Evolutionary conservation across 2,113 vertebrate species (phyloP), one percentile per base, ranked within the genome.

Genomic region (Ochotona curzoniae): DNA sequence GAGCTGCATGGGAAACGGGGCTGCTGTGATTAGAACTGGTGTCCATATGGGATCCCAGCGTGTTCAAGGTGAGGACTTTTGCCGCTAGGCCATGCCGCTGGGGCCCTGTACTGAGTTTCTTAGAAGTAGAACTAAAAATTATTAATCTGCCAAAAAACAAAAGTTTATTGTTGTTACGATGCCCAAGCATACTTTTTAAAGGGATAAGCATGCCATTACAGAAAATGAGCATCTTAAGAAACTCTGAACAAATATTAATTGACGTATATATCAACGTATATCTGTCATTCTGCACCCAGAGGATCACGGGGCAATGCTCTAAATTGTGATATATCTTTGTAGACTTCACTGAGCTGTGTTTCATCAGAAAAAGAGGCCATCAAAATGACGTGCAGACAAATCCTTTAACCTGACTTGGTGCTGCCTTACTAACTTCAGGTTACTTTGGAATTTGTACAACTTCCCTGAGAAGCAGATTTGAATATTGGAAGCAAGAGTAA

Each of bases 41-140:
- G 38, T 6, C 38, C 38, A 44, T 44, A 44, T 44, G 38, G 6
- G 38, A 44, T 44, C 38, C 38, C 38, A 6, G 38, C 86, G 38
- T 44, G 38, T 44, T 44, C 38, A 44, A 44, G 38, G 38, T 6
- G 3, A 44, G 38, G 38, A 44, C 38, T 44, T 44, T 44, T 4
- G 6, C 38, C 6, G 38, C 38, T 44, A 44, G 38, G 38, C 38
- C 38, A 44, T 6, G 38, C 4, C 6, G 38, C 38, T 6, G 38
- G 38, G 38, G 4, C 38, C 38, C 38, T 54, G 44, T 18, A 1
- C 44, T 57, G 49, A 21, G 57, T 91, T 92, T 87, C 89, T 94
- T 60, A 73, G 84, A 76, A 92, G 92, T 89, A 93, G 75, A 92
- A 32, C 14, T 64, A 93, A 90, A 70, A 73, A 83, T 71, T 91